Evolutionary conservation across 2,113 vertebrate genomes (phyloP).

Genomic region (Mormyrus lacerda): DNA sequence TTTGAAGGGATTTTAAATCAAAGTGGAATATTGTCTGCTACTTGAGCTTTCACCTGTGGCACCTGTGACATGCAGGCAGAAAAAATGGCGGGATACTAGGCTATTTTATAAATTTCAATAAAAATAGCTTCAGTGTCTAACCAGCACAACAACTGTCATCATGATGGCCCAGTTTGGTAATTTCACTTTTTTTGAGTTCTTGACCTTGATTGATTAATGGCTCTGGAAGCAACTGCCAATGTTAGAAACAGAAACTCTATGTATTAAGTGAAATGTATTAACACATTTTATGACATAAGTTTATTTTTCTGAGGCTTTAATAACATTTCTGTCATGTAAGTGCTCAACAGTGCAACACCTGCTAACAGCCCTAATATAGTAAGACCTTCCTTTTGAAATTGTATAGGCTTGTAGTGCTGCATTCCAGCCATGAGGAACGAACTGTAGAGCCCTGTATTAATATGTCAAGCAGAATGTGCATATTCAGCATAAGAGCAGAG

Average conservation of each 20-base stretch:
- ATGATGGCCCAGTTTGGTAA: neutral
- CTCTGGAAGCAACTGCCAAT: neutral
- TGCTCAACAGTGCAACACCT: neutral
- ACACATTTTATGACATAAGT: neutral
- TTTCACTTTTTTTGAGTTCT: neutral
- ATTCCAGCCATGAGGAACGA: neutral
- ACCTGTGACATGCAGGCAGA: neutral
- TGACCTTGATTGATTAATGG: neutral
- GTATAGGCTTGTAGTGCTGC: neutral
- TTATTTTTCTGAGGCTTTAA: neutral
- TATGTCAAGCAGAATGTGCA: neutral
- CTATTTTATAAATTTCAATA: neutral
- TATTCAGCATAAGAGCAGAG: neutral
- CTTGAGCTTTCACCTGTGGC: neutral
- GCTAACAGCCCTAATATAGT: neutral
- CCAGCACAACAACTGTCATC: neutral
- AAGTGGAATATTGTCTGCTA: neutral
- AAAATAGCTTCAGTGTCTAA: neutral
- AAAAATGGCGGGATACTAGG: neutral
- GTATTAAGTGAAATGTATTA: neutral
- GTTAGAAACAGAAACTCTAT: neutral
- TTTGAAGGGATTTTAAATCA: neutral
- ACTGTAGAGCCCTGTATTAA: neutral
- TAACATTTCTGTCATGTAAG: neutral
- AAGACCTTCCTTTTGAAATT: neutral